Evolutionary conservation across 2,888 invertebrate species (phyloP).

Genomic region (Caenorhabditis uteleia): DNA sequence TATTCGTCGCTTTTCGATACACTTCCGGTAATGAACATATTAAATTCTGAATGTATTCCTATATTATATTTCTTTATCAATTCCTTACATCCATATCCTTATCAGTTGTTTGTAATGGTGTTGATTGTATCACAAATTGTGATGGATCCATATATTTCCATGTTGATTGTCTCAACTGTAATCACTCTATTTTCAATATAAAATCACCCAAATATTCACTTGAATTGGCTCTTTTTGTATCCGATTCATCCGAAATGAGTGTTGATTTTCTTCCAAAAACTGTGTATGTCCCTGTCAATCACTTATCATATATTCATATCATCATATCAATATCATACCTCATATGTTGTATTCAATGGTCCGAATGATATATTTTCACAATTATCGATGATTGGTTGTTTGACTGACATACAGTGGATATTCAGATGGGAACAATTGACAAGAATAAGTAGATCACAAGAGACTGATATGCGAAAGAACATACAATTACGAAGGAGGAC

Average conservation of each 20-base stretch:
- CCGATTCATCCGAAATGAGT: constrained; percentile 11
- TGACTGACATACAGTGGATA: constrained; percentile 13
- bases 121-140: constrained; percentile 21
- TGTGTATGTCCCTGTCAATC: constrained; percentile 16
- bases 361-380: constrained; percentile 14
- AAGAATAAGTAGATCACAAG: constrained; percentile 18
- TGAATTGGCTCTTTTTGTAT: constrained; percentile 26
- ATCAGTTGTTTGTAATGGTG: constrained; percentile 13
- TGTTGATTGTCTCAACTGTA: constrained; percentile 17
- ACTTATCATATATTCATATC: not conserved
- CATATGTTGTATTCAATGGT: constrained; percentile 28
- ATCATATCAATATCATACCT: constrained; percentile 2
- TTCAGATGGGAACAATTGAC: constrained; percentile 17
- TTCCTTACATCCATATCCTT: constrained; percentile 16
- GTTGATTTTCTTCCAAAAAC: constrained; percentile 17
- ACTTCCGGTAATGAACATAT: constrained; percentile 16
- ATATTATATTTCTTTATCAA: not conserved
- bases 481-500: constrained; percentile 15
- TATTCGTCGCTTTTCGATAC: constrained; percentile 18
- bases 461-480: constrained; percentile 1
- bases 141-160: constrained; percentile 33
- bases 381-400: constrained; percentile 12
- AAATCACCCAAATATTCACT: constrained; percentile 9
- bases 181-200: not conserved
- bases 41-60: constrained; percentile 9